Evolutionary conservation across 2,113 vertebrate genomes (phyloP).

Genomic region (Nerophis ophidion): DNA sequence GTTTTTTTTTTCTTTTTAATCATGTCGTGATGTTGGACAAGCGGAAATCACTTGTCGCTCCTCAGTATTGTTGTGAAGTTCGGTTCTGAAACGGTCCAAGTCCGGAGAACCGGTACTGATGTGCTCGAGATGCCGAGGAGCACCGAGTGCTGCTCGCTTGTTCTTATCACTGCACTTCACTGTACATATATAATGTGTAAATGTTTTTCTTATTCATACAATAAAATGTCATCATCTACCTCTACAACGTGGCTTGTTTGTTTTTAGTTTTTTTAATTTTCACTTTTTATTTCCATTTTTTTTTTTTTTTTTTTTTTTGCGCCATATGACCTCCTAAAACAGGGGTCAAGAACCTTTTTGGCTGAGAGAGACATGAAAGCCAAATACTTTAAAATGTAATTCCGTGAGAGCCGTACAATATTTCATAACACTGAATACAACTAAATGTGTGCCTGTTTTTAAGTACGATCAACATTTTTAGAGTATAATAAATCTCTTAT

Average conservation of each 20-base stretch:
- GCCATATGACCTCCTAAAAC: too few relatives aligned
- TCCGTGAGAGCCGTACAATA: too few relatives aligned
- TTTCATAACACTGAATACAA: too few relatives aligned
- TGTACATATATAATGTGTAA: constrained; percentile 10
- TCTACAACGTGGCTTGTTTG: not conserved
- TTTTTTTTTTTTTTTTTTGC: not conserved
- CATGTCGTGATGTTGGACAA: not conserved
- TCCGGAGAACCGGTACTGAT: constrained; percentile 88
- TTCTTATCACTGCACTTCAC: constrained; percentile 13
- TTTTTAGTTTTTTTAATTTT: not conserved
- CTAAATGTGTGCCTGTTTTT: too few relatives aligned
- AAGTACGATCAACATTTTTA: too few relatives aligned
- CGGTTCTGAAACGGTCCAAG: constrained; percentile 82
- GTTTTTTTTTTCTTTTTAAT: too few relatives aligned
- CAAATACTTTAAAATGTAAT: too few relatives aligned
- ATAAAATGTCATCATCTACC: constrained; percentile 53
- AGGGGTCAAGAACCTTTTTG: too few relatives aligned
- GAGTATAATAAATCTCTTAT: too few relatives aligned
- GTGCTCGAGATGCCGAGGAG: constrained; percentile 72
- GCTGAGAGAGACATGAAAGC: too few relatives aligned
- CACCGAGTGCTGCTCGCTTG: constrained; percentile 43
- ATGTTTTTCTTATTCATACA: constrained; percentile 49
- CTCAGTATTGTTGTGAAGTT: constrained; percentile 84
- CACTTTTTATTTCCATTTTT: not conserved
- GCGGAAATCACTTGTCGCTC: constrained; percentile 45